A percentile compares a stretch with the other conserved stretches of the same genome.
These are phyloP conservation scores for Gallirallus australis DNA, from an alignment of 2,797 vertebrate species.

Conservation along the genomic window DNA sequence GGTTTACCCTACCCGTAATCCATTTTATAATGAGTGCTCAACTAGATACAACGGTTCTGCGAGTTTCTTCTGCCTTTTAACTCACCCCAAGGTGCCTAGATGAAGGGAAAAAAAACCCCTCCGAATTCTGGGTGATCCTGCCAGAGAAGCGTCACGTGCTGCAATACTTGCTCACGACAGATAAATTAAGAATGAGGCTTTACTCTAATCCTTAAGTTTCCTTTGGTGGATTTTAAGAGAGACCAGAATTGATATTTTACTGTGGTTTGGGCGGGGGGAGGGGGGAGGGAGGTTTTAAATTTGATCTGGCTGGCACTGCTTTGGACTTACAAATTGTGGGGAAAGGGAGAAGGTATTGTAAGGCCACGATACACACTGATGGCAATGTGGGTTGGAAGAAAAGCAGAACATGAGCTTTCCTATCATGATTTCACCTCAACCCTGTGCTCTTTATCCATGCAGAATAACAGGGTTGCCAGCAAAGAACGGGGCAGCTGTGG, in stretches of 20 bases:
- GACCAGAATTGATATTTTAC: slow-evolving; percentile 5
- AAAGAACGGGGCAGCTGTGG: neutral
- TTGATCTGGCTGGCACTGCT: neutral
- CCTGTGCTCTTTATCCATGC: neutral
- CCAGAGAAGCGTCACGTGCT: neutral
- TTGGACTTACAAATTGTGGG: neutral
- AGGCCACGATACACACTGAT: fast-evolving
- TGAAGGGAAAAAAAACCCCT: neutral
- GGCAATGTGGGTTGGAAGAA: neutral
- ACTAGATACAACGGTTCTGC: neutral
- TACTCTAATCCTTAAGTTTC: slow-evolving; percentile 46
- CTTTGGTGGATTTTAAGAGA: slow-evolving; percentile 46
- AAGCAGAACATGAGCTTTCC: neutral
- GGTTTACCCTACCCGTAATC: slow-evolving; percentile 42
- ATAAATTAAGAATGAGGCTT: slow-evolving; percentile 41
- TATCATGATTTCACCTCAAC: neutral
- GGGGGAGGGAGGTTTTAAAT: neutral
- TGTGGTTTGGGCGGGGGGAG: neutral
- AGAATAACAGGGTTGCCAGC: neutral
- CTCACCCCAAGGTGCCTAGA: neutral
- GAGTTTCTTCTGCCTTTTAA: slow-evolving; percentile 33
- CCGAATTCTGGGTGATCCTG: slow-evolving; percentile 34
- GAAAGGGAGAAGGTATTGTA: neutral
- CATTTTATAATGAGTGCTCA: slow-evolving; percentile 61
- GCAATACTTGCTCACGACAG: neutral